phyloP scores from a whole-genome alignment of 2,888 invertebrate genomes.

The Ditula angustiorana region DNA sequence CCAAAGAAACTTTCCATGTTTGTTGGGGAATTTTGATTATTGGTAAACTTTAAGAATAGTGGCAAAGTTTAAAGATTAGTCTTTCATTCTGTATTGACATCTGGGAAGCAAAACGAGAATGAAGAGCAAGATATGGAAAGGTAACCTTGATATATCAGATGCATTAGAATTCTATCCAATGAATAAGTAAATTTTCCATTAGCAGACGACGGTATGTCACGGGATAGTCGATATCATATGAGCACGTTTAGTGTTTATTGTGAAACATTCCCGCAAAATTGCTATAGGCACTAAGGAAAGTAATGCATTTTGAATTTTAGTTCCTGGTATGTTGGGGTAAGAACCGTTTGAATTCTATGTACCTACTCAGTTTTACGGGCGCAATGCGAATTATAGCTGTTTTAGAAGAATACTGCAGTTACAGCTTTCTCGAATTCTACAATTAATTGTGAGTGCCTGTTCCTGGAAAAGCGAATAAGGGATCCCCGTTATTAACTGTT shows the following conservation, averaged over 20 bases:
- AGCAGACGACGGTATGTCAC: background rate
- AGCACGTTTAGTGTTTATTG: constrained; percentile 42
- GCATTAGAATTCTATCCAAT: constrained; percentile 49
- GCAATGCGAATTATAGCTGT: background rate
- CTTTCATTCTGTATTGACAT: background rate
- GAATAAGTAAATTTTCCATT: constrained; percentile 34
- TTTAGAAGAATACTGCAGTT: background rate
- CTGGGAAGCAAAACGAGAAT: constrained; percentile 2
- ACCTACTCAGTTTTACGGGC: background rate
- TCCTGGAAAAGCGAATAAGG: too few species aligned
- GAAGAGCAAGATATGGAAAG: constrained; percentile 45
- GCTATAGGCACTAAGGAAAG: background rate
- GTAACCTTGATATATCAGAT: constrained; percentile 53
- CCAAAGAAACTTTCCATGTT: background rate
- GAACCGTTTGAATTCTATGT: background rate
- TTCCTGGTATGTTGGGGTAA: background rate
- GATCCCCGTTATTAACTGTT: too few species aligned
- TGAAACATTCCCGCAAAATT: background rate
- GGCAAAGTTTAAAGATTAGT: background rate
- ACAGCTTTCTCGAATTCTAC: background rate
- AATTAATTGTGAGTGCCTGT: background rate
- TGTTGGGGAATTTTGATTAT: constrained; percentile 1
- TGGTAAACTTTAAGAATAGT: background rate
- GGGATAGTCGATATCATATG: constrained; percentile 23
- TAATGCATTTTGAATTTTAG: background rate